A percentile compares a stretch with the other conserved stretches of the same genome.
Evolutionary conservation across 2,888 invertebrate genomes (phyloP).

Genomic region (Ectropis crepuscularia): DNA sequence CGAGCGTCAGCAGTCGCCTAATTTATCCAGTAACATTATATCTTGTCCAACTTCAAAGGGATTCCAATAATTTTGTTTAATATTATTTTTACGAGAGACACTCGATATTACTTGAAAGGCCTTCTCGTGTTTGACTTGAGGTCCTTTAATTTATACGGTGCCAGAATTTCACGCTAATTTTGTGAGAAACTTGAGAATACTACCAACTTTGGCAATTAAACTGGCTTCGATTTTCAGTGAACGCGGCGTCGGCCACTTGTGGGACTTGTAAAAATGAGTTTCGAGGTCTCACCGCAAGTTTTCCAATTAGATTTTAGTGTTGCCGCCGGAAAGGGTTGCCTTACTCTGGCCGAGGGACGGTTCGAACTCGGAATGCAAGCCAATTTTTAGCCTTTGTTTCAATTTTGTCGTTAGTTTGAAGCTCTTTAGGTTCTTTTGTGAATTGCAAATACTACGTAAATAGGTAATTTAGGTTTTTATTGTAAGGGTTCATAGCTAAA

Average conservation of each 20-base stretch:
- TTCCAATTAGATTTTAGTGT: conserved; percentile 53
- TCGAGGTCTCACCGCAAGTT: conserved; percentile 52
- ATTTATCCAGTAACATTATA: conserved; percentile 23
- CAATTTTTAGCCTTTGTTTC: conserved; percentile 13
- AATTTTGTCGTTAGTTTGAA: neutral
- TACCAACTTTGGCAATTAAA: conserved; percentile 73
- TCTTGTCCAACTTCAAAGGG: conserved; percentile 17
- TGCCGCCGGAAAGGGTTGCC: conserved; percentile 27
- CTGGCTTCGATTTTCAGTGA: conserved; percentile 65
- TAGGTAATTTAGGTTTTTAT: no score
- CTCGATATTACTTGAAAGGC: conserved; percentile 27
- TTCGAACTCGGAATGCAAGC: conserved; percentile 15
- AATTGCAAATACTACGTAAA: no score
- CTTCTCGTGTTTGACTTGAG: conserved; percentile 38
- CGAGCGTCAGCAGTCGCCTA: neutral
- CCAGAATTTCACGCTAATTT: conserved; percentile 63
- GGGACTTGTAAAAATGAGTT: conserved; percentile 59
- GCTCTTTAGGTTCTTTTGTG: neutral
- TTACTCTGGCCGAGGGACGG: neutral
- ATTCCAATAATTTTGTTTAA: conserved; percentile 21
- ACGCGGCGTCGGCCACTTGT: conserved; percentile 52
- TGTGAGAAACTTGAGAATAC: conserved; percentile 53
- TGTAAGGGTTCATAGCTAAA: no score
- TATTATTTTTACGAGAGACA: conserved; percentile 31
- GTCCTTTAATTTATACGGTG: conserved; percentile 57